Percentiles rank a stretch among this genome's conserved stretches.
These are phyloP conservation scores for Epizoanthus scotinus DNA, from an alignment of 92 coral and sea anemone species.

Conservation along the genomic window DNA sequence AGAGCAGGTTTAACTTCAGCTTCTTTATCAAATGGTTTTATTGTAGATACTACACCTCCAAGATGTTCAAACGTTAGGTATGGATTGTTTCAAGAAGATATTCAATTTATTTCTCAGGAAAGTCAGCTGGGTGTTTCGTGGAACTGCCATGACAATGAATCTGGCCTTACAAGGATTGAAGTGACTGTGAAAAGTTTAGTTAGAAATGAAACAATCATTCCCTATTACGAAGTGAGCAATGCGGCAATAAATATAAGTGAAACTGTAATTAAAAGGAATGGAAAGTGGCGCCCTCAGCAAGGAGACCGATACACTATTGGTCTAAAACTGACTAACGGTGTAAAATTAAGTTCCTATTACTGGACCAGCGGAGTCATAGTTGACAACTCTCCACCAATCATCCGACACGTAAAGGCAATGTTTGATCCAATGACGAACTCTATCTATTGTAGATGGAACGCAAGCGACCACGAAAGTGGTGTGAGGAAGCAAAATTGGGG, in stretches of 20 bases:
- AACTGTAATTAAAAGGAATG: no score
- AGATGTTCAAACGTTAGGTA: slow-evolving; percentile 57
- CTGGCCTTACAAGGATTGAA: slow-evolving; percentile 47
- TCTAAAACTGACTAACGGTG: slow-evolving; percentile 63
- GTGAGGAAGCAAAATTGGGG: slow-evolving; percentile 58
- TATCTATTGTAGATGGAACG: slow-evolving; percentile 51
- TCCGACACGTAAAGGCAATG: slow-evolving; percentile 39
- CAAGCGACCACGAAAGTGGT: slow-evolving; percentile 70
- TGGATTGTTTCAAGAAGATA: slow-evolving; percentile 27
- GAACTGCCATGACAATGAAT: slow-evolving; percentile 71
- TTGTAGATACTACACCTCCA: slow-evolving; percentile 75
- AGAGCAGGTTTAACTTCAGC: slow-evolving; percentile 63
- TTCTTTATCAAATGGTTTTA: slow-evolving; percentile 65
- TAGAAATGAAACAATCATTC: slow-evolving; percentile 41
- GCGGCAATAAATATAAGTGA: no score
- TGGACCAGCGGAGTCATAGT: slow-evolving; percentile 78
- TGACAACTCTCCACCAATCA: slow-evolving; percentile 76
- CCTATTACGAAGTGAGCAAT: slow-evolving; percentile 58
- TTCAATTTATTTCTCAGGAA: slow-evolving; percentile 45
- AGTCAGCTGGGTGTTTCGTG: slow-evolving; percentile 55
- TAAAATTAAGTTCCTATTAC: slow-evolving; percentile 49
- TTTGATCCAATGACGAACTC: slow-evolving; percentile 43
- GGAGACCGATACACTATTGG: slow-evolving; percentile 53
- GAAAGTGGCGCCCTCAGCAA: no score
- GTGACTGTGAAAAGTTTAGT: slow-evolving; percentile 57